Percentiles rank a stretch among this genome's conserved stretches.
Conservation (phyloP, 2,797 vertebrate species). For the Xenops minutus region DNA sequence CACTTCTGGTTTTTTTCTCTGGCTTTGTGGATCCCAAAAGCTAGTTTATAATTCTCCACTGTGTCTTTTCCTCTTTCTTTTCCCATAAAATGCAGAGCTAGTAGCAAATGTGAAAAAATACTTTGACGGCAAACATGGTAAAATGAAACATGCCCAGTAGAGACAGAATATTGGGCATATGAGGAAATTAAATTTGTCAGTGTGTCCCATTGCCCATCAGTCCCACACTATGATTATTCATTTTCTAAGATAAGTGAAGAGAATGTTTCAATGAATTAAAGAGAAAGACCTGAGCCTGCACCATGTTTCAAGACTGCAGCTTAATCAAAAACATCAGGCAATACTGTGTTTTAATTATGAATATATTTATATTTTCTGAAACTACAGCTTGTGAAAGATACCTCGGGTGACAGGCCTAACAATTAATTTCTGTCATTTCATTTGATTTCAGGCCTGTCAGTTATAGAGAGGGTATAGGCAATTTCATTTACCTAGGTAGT, state of each 20-base stretch:
- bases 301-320: not conserved
- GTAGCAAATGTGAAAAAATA: not conserved
- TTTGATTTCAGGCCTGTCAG: not conserved
- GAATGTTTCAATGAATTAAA: not conserved
- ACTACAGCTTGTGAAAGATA: not conserved
- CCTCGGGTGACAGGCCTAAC: not conserved
- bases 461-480: not conserved
- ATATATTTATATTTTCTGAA: not conserved
- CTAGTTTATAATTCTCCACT: not conserved
- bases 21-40: not conserved
- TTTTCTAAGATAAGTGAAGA: slow-evolving; percentile 11
- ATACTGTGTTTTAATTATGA: not conserved
- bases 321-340: not conserved
- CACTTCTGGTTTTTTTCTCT: not conserved
- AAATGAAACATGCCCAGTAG: not conserved
- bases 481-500: not conserved
- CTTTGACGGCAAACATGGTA: not conserved
- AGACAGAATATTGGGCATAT: not conserved
- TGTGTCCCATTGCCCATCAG: not conserved
- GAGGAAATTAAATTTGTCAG: slow-evolving; percentile 11
- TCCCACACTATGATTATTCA: not conserved
- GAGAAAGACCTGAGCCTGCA: not conserved
- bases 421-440: not conserved
- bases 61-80: not conserved
- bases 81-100: not conserved